Conservation (phyloP, 2,888 invertebrate genomes). For the Pomacea canaliculata region DNA sequence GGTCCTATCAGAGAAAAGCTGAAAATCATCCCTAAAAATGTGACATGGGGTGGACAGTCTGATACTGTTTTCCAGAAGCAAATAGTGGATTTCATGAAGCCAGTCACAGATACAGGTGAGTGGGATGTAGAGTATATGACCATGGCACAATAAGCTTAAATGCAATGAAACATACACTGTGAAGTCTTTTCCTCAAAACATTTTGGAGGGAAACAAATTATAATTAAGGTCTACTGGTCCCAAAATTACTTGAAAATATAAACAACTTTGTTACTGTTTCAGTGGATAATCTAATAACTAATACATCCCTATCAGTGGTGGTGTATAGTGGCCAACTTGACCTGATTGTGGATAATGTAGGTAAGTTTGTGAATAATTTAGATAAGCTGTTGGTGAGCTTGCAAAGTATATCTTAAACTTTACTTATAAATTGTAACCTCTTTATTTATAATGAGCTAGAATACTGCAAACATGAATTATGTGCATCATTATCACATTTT, state of each 20-base stretch:
- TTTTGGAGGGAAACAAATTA: too few species aligned
- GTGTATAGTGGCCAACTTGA: conserved; percentile 78
- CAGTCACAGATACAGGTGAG: conserved; percentile 63
- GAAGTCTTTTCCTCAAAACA: too few species aligned
- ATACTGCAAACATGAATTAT: too few species aligned
- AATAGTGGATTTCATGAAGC: conserved; percentile 67
- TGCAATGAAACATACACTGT: too few species aligned
- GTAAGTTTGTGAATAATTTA: conserved; percentile 66
- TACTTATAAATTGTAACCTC: too few species aligned
- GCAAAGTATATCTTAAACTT: too few species aligned
- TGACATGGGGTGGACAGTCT: conserved; percentile 76
- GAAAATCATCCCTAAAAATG: conserved; percentile 75
- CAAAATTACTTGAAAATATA: too few species aligned
- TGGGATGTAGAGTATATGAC: background rate
- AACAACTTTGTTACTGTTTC: conserved; percentile 26
- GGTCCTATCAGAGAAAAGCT: conserved; percentile 78
- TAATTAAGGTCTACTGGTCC: too few species aligned
- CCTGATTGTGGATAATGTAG: conserved; percentile 85
- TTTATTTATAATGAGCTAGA: too few species aligned
- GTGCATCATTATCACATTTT: too few species aligned
- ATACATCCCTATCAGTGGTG: conserved; percentile 51
- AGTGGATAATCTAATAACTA: conserved; percentile 60
- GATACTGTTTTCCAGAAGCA: conserved; percentile 58
- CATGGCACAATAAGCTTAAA: too few species aligned
- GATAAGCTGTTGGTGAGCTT: background rate